Percentiles rank a stretch among this genome's conserved stretches.
phyloP scores from a whole-genome alignment of 2,113 vertebrate species.

The Accipiter cooperii region DNA sequence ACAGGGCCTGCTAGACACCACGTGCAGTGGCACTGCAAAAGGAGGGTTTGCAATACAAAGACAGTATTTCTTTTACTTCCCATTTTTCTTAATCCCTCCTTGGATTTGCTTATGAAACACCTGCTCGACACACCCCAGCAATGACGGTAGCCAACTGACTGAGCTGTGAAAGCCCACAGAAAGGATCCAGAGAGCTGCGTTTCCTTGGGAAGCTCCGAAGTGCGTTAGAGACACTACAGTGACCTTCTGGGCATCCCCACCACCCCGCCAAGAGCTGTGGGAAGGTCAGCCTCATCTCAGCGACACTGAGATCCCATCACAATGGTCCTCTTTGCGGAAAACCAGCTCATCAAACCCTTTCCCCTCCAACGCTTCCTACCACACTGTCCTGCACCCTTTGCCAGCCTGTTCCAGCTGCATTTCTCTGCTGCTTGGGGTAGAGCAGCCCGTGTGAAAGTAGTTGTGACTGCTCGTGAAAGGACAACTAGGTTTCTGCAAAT shows the following conservation, averaged over 20 bases:
- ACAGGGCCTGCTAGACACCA: background rate
- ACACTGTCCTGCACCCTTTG: background rate
- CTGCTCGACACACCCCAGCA: background rate
- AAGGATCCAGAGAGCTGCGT: background rate
- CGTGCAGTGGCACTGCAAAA: background rate
- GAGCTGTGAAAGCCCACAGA: background rate
- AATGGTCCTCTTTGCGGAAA: background rate
- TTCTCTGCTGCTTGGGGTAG: background rate
- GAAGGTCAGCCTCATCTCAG: background rate
- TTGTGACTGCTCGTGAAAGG: background rate
- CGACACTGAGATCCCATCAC: background rate
- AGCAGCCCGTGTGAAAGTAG: background rate
- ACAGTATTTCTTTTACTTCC: background rate
- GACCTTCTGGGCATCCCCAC: background rate
- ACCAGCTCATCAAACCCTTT: background rate
- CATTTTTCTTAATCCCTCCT: background rate
- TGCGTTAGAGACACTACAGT: no score
- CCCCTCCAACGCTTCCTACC: background rate
- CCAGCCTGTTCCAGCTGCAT: background rate
- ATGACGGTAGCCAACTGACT: background rate
- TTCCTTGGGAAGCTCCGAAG: background rate
- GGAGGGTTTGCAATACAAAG: background rate
- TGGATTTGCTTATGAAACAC: background rate
- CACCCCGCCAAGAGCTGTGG: background rate
- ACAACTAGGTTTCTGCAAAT: background rate